Evolutionary conservation across 2,797 vertebrate genomes (phyloP).

Genomic region (Anabas testudineus): DNA sequence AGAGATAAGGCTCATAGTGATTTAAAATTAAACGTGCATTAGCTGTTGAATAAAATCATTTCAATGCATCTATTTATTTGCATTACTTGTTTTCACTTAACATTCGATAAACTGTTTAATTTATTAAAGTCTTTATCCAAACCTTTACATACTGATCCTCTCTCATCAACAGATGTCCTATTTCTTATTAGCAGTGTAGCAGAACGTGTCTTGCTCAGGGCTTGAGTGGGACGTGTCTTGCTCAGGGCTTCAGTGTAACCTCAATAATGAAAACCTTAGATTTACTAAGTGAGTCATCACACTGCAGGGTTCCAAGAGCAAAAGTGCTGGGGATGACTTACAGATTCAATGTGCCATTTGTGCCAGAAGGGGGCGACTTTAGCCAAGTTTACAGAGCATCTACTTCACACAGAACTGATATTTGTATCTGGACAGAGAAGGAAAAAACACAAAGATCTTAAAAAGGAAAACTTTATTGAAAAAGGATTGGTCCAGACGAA

Average conservation of each 20-base stretch:
- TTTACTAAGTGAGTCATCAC: not conserved
- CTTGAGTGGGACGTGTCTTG: no score
- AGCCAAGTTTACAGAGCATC: conserved; percentile 18
- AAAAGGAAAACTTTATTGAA: conserved; percentile 48
- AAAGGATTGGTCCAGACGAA: conserved; percentile 44
- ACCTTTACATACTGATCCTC: not conserved
- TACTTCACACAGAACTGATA: not conserved
- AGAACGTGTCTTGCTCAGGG: no score
- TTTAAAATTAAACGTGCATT: no score
- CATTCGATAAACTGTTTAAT: no score
- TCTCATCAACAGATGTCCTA: not conserved
- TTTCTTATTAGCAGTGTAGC: no score
- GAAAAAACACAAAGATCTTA: conserved; percentile 14
- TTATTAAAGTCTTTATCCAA: no score
- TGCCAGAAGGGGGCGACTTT: conserved; percentile 49
- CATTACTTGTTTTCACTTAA: not conserved
- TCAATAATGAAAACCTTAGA: conserved; percentile 16
- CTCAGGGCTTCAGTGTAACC: not conserved
- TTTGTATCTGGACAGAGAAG: not conserved
- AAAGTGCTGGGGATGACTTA: not conserved
- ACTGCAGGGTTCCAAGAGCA: not conserved
- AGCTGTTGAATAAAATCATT: not conserved
- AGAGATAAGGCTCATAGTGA: no score
- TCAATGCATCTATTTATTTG: not conserved
- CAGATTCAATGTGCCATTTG: not conserved